A percentile compares a stretch with the other conserved stretches of the same genome.
These are phyloP conservation scores for Paragorgia papillata DNA, from an alignment of 92 coral and sea anemone genomes.

Conservation along the genomic window DNA sequence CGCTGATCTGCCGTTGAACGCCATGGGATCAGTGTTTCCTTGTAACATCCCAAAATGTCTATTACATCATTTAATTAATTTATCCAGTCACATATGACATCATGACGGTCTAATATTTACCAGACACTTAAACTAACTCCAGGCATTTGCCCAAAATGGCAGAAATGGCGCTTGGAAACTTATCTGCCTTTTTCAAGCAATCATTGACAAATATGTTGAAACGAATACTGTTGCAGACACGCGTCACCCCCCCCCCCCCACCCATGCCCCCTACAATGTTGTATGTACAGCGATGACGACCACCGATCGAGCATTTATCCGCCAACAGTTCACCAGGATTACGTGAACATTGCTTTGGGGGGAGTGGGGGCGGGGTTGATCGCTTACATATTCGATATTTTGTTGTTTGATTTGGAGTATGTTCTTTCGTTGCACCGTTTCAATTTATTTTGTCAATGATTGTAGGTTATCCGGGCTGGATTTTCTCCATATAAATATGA, in stretches of 20 bases:
- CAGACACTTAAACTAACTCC: background rate
- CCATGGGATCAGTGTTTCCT: background rate
- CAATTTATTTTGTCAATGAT: too few relatives aligned
- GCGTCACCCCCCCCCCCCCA: constrained; percentile 18
- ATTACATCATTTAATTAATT: constrained; percentile 20
- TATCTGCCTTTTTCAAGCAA: background rate
- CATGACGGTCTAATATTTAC: background rate
- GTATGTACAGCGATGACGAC: background rate
- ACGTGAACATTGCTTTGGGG: too few relatives aligned
- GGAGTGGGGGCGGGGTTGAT: too few relatives aligned
- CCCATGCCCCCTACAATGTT: constrained; percentile 38
- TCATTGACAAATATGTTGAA: background rate
- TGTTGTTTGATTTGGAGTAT: too few relatives aligned
- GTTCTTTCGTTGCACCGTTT: too few relatives aligned
- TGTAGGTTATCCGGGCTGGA: too few relatives aligned
- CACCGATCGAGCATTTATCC: background rate
- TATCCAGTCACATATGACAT: background rate
- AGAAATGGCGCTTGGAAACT: too few relatives aligned
- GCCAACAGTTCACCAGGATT: too few relatives aligned
- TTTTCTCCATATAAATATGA: too few relatives aligned
- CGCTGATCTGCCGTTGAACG: constrained; percentile 8
- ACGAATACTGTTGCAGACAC: background rate
- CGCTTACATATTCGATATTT: too few relatives aligned
- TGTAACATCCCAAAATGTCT: background rate
- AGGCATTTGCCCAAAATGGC: background rate